Base-by-base conservation (phyloP, 2,888 invertebrate species). In the Xestia xanthographa region DNA sequence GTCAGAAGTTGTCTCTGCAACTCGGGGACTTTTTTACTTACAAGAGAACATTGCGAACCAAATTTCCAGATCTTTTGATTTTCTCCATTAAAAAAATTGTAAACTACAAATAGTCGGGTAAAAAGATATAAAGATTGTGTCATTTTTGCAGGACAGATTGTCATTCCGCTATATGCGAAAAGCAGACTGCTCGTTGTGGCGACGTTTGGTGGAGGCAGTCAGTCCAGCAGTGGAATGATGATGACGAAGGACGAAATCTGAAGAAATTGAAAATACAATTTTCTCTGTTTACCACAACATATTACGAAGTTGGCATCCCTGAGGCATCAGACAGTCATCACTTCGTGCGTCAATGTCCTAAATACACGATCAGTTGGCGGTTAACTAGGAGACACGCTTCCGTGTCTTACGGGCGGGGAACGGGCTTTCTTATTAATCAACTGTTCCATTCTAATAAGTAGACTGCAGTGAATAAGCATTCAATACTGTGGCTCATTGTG, bases 331-430 rank as follows among this genome's bases (percentile, higher is more conserved):
- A 66, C 86, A 69, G 72, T 70, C 82, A 82, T 77, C 75, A 71
- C 72, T 14, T 67, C 89, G 90, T 92, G 94, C 93, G 94, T 93
- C 94, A 92, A 91, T 85, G 91, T 82, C 89, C 92, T 90, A 91
- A 91, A 93, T 93, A 91, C 85, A 89, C 82, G 80, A 84, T 75
- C 77, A 79, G 82, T 82, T 79, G 84, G 79, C 80, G 82, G 84
- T 80, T 80, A 82, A 86, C 75, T 72, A 79, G 65, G 26, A 72
- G 81, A 50, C 68, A 66, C 72, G 79, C 82, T 87, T 87, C 87
- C 87, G 80, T 77, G 74, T 84, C 14, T 62, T 68, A 73, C 68
- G 65, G 45, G 63, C 70, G 38, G 9, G 70, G 65, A 50, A 66
- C 70, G 38, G 9, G 70, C 67, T 72, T 79, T 79, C 79, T 81